Evolutionary conservation across 2,888 invertebrate genomes (phyloP).

Genomic region (Caenorhabditis angaria): DNA sequence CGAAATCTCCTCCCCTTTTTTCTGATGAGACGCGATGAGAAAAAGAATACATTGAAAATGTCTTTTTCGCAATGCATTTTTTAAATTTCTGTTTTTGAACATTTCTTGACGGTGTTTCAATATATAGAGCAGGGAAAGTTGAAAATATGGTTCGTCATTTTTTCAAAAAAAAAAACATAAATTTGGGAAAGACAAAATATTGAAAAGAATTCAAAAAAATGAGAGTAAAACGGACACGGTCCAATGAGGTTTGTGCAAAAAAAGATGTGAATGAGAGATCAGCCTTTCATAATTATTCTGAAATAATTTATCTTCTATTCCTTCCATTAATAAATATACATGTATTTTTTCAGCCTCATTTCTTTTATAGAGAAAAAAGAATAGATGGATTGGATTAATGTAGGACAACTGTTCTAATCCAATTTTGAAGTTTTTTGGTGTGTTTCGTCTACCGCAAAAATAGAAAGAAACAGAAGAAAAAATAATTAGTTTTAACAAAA

Average conservation of each 20-base stretch:
- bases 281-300: background rate
- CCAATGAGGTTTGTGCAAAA: background rate
- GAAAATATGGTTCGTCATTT: no score
- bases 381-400: conserved; percentile 1
- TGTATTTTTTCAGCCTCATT: background rate
- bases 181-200: background rate
- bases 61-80: background rate
- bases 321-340: background rate
- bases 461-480: no score
- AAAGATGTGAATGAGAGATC: background rate
- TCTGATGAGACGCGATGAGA: background rate
- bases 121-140: background rate
- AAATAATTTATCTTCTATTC: background rate
- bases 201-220: background rate
- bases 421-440: background rate
- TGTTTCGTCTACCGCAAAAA: background rate
- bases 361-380: background rate
- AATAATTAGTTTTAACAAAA: conserved; percentile 2
- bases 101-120: background rate
- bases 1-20: conserved; percentile 1
- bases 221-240: background rate
- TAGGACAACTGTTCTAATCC: conserved; percentile 2
- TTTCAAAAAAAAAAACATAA: background rate
- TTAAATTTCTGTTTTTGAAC: background rate
- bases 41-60: background rate